Conservation (phyloP, 1,140 invertebrate species). For the Oncopeltus fasciatus region DNA sequence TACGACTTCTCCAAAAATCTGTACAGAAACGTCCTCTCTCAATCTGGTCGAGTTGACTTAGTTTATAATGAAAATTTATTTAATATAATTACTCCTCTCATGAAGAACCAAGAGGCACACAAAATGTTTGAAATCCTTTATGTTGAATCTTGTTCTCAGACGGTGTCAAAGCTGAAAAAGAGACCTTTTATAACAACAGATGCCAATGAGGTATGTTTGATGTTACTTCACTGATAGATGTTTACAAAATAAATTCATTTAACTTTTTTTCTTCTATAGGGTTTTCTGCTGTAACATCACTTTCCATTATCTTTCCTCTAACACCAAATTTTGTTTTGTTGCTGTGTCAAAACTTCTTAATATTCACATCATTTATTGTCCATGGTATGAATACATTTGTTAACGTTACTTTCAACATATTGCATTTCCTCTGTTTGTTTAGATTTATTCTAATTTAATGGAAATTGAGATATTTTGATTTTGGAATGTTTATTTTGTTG, state of each 20-base stretch:
- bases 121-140: slow-evolving; percentile 4
- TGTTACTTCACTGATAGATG: not conserved
- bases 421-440: no score
- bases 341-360: not conserved
- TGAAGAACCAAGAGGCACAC: slow-evolving; percentile 8
- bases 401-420: no score
- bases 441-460: no score
- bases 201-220: slow-evolving; percentile 5
- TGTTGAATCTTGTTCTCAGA: not conserved
- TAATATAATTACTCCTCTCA: slow-evolving; percentile 14
- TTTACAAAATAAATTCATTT: not conserved
- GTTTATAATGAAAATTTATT: slow-evolving; percentile 12
- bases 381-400: not conserved
- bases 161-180: slow-evolving; percentile 1
- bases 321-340: not conserved
- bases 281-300: not conserved
- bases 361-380: not conserved
- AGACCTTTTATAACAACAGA: not conserved
- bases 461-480: no score
- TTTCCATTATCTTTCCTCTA: not conserved
- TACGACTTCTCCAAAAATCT: slow-evolving; percentile 10
- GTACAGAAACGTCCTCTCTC: slow-evolving; percentile 11
- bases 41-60: slow-evolving; percentile 2
- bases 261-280: not conserved
- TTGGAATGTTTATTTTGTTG: no score